Conservation (phyloP, 2,888 invertebrate genomes). For the Gastracanthus pulcherrimus region DNA sequence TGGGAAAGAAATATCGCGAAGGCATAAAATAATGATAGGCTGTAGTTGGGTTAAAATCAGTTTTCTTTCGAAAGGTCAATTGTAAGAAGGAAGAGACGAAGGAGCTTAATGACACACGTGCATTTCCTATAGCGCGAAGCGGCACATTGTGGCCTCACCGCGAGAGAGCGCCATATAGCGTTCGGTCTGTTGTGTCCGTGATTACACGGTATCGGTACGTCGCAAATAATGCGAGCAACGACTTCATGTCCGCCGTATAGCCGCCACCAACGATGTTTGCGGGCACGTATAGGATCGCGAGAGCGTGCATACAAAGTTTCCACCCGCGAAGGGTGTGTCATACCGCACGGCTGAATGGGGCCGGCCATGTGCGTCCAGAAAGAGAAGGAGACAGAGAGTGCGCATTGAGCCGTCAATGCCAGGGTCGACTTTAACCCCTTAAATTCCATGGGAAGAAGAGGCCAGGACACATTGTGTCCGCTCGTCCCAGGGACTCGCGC, state of each 20-base stretch:
- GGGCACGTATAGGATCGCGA: slow-evolving; percentile 56
- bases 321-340: slow-evolving; percentile 63
- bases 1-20: slow-evolving; percentile 24
- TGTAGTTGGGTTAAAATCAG: slow-evolving; percentile 43
- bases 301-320: slow-evolving; percentile 64
- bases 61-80: slow-evolving; percentile 48
- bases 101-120: slow-evolving; percentile 72
- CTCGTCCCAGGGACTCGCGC: slow-evolving; percentile 40
- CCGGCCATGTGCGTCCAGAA: not conserved
- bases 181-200: slow-evolving; percentile 58
- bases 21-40: slow-evolving; percentile 38
- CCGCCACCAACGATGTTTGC: slow-evolving; percentile 56
- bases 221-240: slow-evolving; percentile 67
- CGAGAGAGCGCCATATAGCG: slow-evolving; percentile 41
- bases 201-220: slow-evolving; percentile 72
- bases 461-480: slow-evolving; percentile 53
- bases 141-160: slow-evolving; percentile 48
- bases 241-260: slow-evolving; percentile 51
- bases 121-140: slow-evolving; percentile 71
- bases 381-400: not conserved
- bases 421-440: slow-evolving; percentile 47
- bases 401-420: slow-evolving; percentile 70
- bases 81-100: slow-evolving; percentile 36
- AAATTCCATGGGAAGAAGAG: slow-evolving; percentile 26
- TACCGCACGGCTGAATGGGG: slow-evolving; percentile 4